Conservation (phyloP, 2,113 vertebrate genomes). For the Astur gentilis region DNA sequence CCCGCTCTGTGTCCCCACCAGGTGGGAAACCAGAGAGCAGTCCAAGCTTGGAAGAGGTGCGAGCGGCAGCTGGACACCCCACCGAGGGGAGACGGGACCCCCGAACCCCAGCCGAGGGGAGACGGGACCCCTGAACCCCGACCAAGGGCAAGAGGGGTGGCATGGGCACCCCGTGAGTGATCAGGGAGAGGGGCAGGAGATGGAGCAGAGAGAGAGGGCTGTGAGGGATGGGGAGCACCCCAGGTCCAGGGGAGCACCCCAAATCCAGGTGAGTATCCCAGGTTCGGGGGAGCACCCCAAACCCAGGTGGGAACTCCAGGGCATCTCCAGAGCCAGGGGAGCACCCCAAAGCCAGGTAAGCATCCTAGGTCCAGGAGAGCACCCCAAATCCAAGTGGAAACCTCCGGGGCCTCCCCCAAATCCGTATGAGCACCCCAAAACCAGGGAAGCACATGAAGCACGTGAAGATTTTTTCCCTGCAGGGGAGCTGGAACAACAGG, state of each 20-base stretch:
- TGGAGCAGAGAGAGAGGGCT: not conserved
- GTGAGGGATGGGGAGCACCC: not conserved
- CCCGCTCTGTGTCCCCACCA: not conserved
- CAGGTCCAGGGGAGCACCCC: not conserved
- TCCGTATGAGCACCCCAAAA: no score
- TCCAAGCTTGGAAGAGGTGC: not conserved
- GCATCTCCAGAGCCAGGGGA: not conserved
- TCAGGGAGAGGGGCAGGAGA: not conserved
- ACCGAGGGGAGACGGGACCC: not conserved
- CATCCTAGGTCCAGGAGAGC: not conserved
- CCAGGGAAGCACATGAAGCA: not conserved
- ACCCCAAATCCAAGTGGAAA: not conserved
- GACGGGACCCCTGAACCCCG: not conserved
- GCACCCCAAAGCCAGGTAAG: not conserved
- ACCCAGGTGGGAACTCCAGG: not conserved
- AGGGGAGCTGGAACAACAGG: fast-evolving
- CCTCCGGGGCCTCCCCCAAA: not conserved
- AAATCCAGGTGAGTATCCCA: not conserved
- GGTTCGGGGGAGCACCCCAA: not conserved
- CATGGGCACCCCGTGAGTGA: no score
- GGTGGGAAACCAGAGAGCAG: not conserved
- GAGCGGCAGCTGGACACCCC: fast-evolving
- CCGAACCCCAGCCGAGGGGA: not conserved
- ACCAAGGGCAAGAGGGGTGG: not conserved
- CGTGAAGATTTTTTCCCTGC: not conserved